These are phyloP conservation scores for Bubo scandiacus DNA, from an alignment of 2,113 vertebrate species.

Conservation along the genomic window DNA sequence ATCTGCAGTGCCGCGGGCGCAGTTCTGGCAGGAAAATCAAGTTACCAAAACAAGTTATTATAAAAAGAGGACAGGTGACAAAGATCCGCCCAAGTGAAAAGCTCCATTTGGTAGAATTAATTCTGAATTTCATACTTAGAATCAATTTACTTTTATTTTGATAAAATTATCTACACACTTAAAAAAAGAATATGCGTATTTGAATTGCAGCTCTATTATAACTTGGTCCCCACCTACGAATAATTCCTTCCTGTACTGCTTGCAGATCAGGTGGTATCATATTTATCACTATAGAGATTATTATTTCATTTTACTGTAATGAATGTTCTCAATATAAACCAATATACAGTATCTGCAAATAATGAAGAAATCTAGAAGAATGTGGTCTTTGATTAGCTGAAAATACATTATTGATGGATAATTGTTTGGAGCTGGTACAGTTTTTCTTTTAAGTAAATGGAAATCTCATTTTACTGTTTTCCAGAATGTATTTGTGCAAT, in stretches of 20 bases:
- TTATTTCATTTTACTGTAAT: neutral
- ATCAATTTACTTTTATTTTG: neutral
- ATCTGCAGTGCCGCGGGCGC: neutral
- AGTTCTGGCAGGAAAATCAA: neutral
- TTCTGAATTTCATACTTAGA: neutral
- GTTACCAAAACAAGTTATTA: neutral
- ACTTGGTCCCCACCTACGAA: neutral
- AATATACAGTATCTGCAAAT: neutral
- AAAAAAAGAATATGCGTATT: neutral
- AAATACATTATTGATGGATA: neutral
- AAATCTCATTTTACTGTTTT: neutral
- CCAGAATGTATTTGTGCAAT: neutral
- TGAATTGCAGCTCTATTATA: neutral
- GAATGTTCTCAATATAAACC: neutral
- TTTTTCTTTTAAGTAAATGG: constrained; percentile 10
- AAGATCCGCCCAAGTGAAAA: neutral
- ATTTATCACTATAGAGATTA: neutral
- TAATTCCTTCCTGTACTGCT: neutral
- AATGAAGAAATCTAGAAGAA: neutral
- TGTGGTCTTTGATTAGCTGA: neutral
- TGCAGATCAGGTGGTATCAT: neutral
- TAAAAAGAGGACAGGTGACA: neutral
- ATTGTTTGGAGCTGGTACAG: neutral
- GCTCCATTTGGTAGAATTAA: neutral
- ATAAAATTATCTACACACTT: neutral